phyloP scores from a whole-genome alignment of 2,888 invertebrate species.

The Dusona sp. region DNA sequence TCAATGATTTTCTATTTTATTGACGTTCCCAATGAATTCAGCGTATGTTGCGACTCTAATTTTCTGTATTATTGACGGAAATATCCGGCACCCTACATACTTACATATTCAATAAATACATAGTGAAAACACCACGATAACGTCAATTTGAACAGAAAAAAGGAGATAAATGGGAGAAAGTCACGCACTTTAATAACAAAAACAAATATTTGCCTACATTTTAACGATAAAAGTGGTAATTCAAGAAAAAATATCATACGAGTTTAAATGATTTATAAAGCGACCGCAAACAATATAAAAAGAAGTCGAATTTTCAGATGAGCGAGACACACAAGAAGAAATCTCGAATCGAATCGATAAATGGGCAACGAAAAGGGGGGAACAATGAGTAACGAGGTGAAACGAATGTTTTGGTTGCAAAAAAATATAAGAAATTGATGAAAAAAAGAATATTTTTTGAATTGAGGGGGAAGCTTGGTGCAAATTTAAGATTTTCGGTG shows the following conservation, averaged over 20 bases:
- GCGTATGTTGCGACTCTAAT: not conserved
- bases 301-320: constrained; percentile 16
- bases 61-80: not conserved
- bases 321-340: not conserved
- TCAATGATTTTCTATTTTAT: constrained; percentile 21
- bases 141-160: constrained; percentile 68
- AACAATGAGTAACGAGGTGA: constrained; percentile 10
- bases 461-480: not conserved
- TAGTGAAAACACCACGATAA: constrained; percentile 47
- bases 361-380: constrained; percentile 51
- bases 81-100: constrained; percentile 57
- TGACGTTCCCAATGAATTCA: not conserved
- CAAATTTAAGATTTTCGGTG: not conserved
- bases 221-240: constrained; percentile 51
- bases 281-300: constrained; percentile 55
- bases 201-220: constrained; percentile 51
- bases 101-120: constrained; percentile 26
- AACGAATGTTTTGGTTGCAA: constrained; percentile 24
- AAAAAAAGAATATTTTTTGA: not conserved
- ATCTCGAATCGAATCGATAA: constrained; percentile 48
- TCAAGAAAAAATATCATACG: constrained; percentile 6
- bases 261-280: constrained; percentile 46
- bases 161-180: constrained; percentile 21
- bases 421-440: not conserved
- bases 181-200: constrained; percentile 10